Percentiles rank a stretch among this genome's conserved stretches.
Evolutionary conservation across 2,113 vertebrate genomes (phyloP).

Genomic region (Parus major): DNA sequence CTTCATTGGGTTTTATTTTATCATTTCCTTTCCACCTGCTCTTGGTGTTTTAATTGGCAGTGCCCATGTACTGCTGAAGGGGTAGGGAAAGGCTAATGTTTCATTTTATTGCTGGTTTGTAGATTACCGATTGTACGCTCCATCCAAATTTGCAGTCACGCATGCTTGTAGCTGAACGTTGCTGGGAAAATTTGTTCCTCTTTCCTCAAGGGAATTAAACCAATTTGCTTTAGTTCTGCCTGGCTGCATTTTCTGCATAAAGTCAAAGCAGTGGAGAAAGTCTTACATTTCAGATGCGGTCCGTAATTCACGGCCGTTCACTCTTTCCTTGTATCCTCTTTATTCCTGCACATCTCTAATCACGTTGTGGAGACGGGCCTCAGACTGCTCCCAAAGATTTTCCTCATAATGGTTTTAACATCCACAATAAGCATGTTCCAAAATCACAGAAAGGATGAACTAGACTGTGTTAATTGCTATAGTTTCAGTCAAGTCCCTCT

Average conservation of each 20-base stretch:
- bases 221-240: slow-evolving; percentile 83
- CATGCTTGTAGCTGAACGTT: slow-evolving; percentile 58
- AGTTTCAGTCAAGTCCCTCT: not conserved
- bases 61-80: not conserved
- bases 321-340: not conserved
- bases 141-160: slow-evolving; percentile 43
- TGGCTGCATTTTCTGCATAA: slow-evolving; percentile 78
- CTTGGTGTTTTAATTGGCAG: slow-evolving; percentile 40
- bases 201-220: slow-evolving; percentile 75
- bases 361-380: not conserved
- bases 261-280: slow-evolving; percentile 43
- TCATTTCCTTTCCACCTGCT: slow-evolving; percentile 22
- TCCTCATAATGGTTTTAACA: not conserved
- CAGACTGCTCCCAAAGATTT: not conserved
- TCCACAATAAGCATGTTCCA: not conserved
- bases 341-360: not conserved
- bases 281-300: slow-evolving; percentile 28
- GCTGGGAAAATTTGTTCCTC: slow-evolving; percentile 73
- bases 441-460: not conserved
- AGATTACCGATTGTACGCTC: slow-evolving; percentile 46
- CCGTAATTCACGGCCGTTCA: not conserved
- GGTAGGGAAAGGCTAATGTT: slow-evolving; percentile 41
- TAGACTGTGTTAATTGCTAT: not conserved
- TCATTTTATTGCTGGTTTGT: slow-evolving; percentile 56
- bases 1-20: not conserved